Evolutionary conservation across 2,797 vertebrate species (phyloP).

Genomic region (Danio tinwini): DNA sequence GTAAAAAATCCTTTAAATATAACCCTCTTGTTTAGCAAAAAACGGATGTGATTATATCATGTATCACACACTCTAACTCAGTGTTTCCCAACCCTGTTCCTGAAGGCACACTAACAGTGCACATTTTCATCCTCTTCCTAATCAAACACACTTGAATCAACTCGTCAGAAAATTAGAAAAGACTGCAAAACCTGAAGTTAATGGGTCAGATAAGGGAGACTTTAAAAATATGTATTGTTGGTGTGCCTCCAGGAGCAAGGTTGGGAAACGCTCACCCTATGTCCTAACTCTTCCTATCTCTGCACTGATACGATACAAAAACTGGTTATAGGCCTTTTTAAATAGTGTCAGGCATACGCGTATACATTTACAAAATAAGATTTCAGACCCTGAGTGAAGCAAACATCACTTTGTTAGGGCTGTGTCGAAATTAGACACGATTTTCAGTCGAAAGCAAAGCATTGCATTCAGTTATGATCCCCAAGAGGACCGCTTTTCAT

Average conservation of each 20-base stretch:
- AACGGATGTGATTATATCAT: conserved; percentile 20
- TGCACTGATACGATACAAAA: conserved; percentile 42
- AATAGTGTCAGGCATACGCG: conserved; percentile 29
- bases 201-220: too few species aligned
- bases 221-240: too few species aligned
- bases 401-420: conserved; percentile 36
- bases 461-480: conserved; percentile 14
- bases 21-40: not conserved
- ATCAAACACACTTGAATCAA: too few species aligned
- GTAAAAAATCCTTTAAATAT: not conserved
- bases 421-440: conserved; percentile 20
- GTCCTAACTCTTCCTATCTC: not conserved
- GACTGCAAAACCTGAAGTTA: too few species aligned
- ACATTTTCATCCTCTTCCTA: too few species aligned
- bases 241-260: too few species aligned
- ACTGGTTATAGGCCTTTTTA: conserved; percentile 48
- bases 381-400: conserved; percentile 26
- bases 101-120: too few species aligned
- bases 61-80: conserved; percentile 26
- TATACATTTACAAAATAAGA: conserved; percentile 29
- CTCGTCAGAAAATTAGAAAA: too few species aligned
- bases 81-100: not conserved
- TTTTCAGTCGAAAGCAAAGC: conserved; percentile 19
- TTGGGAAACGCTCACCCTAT: too few species aligned
- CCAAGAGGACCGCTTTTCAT: not conserved